These are phyloP conservation scores for Ptilorrhoa leucosticta DNA, from an alignment of 2,113 vertebrate species.

Conservation along the genomic window DNA sequence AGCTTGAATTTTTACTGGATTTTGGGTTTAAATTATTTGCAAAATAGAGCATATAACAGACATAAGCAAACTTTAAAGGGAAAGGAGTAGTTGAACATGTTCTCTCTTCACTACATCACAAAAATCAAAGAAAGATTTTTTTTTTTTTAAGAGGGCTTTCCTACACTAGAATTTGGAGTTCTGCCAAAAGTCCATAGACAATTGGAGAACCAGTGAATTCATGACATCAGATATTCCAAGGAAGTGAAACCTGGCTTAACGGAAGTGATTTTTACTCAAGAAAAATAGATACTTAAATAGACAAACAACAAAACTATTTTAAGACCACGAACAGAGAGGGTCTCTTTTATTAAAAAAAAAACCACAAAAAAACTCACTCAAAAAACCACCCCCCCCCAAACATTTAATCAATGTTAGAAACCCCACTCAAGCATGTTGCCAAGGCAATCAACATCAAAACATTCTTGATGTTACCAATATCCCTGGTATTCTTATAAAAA, in stretches of 20 bases:
- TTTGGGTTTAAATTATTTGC: neutral
- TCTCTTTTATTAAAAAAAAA: neutral
- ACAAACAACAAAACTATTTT: neutral
- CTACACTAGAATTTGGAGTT: neutral
- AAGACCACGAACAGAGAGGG: neutral
- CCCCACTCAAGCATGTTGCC: neutral
- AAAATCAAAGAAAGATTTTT: neutral
- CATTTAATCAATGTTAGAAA: neutral
- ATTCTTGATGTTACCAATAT: neutral
- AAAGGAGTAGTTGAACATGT: neutral
- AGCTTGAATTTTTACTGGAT: neutral
- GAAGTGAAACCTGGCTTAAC: conserved; percentile 34
- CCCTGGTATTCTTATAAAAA: accelerated
- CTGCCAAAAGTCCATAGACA: neutral
- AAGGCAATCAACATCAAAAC: neutral
- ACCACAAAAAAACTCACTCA: accelerated
- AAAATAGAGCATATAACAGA: neutral
- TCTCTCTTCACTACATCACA: neutral
- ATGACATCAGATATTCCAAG: conserved; percentile 38
- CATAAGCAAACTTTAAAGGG: neutral
- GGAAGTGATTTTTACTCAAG: conserved; percentile 12
- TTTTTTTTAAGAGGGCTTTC: neutral
- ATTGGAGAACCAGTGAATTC: neutral
- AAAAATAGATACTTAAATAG: neutral
- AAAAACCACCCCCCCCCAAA: too few species aligned